Evolutionary conservation across 2,797 vertebrate species (phyloP), one percentile per base, ranked within the genome.

Genomic region (Parauchenoglanis punctatus): DNA sequence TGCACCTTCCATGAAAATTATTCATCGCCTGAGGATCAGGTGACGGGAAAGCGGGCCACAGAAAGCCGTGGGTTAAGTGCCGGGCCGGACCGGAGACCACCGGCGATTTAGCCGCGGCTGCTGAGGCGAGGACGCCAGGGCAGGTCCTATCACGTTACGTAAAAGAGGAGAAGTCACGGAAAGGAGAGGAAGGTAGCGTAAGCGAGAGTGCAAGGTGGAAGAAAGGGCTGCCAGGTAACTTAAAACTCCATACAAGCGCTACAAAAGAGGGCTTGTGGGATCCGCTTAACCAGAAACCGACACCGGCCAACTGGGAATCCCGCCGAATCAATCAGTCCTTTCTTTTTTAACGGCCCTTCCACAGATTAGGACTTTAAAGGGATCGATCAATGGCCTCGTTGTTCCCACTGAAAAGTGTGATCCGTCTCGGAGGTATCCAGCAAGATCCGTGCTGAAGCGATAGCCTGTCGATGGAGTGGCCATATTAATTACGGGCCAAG

Each of bases 1-100:
- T 98, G 97, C 98, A 99, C 97, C 97, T 97, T 99, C 97, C 98
- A 99, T 99, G 98, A 99, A 99, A 99, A 99, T 98, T 99, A 99
- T 99, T 99, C 98, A 99, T 99, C 98, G 97, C 97, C 97, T 97
- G 97, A 96, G 96, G 97, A 99, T 98, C 97, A 97, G 95, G 97
- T 98, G 97, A 98, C 97, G 96, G 97, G 97, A 97, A 96, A 98
- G 98, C 98, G 97, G 96, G 97, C 96, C 86, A 94, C 96, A 95
- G 40, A 97, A 97, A 96, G 95, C 96, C 95, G 97, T 96, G 97
- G 97, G 97, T 99, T 98, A 99, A 98, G 96, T 97, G 95, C 94
- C 81, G 68, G 77, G 82, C 87, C 67, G 20, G 54, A n/a, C 92
- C 95, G 92, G 92, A 96, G 96, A 96, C 91, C 94, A 92, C 91